Conservation (phyloP, 2,797 vertebrate genomes). For the Poliocrania exsul region DNA sequence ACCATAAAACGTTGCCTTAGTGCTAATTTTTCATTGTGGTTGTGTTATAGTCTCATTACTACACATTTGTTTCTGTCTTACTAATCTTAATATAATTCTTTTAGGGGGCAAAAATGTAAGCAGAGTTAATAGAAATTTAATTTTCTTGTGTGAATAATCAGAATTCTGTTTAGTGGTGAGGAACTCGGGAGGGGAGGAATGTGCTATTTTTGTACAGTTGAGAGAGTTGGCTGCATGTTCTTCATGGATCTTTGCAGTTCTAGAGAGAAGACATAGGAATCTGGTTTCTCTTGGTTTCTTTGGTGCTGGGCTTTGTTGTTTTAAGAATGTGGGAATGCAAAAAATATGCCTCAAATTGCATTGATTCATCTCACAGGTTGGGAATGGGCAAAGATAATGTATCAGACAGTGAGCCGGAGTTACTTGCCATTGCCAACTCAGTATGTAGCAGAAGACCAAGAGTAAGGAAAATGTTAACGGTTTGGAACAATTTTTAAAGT, state of each 20-base stretch:
- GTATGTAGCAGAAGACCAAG: slow-evolving; percentile 12
- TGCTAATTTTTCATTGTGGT: slow-evolving; percentile 19
- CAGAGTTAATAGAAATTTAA: slow-evolving; percentile 1
- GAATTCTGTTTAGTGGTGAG: slow-evolving; percentile 6
- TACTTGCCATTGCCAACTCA: slow-evolving; percentile 30
- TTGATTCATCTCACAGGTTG: slow-evolving; percentile 29
- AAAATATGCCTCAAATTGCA: slow-evolving; percentile 30
- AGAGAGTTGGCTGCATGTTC: background rate
- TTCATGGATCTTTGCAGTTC: background rate
- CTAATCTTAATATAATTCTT: slow-evolving; percentile 9
- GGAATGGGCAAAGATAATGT: slow-evolving; percentile 41
- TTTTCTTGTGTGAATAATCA: slow-evolving; percentile 43
- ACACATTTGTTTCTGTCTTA: background rate
- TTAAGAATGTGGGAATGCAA: slow-evolving; percentile 25
- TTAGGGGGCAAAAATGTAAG: background rate
- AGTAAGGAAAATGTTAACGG: slow-evolving; percentile 18
- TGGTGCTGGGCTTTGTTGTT: slow-evolving; percentile 6
- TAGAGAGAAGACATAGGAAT: background rate
- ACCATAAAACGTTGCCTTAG: background rate
- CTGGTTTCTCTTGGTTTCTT: background rate
- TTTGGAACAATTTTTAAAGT: background rate
- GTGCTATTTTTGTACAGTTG: background rate
- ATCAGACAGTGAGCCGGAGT: slow-evolving; percentile 45
- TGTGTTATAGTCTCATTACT: slow-evolving; percentile 1
- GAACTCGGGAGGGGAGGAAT: background rate